Conservation (phyloP, 2,888 invertebrate genomes). For the Cryptus viduatorius region DNA sequence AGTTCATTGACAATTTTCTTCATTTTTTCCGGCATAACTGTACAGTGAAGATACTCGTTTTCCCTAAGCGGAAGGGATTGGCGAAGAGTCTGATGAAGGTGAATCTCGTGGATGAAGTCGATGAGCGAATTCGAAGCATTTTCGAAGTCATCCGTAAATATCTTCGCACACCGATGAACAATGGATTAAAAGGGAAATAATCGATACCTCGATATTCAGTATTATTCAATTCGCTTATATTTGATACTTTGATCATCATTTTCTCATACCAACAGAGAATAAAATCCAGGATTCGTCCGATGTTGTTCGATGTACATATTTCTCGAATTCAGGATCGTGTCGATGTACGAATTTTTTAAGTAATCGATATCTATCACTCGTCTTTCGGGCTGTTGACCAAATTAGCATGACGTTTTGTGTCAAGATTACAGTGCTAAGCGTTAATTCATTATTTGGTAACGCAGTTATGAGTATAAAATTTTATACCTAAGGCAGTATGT, state of each 20-base stretch:
- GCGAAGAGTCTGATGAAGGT: slow-evolving; percentile 61
- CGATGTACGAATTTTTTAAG: slow-evolving; percentile 75
- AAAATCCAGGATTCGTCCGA: slow-evolving; percentile 80
- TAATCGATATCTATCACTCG: slow-evolving; percentile 60
- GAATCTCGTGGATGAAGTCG: slow-evolving; percentile 71
- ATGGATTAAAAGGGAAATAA: neutral
- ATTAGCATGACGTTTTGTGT: neutral
- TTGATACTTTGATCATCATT: slow-evolving; percentile 7
- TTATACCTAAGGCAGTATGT: too few species aligned
- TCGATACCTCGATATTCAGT: neutral
- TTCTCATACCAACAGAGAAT: slow-evolving; percentile 78
- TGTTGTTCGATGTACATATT: slow-evolving; percentile 79
- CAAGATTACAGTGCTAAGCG: neutral
- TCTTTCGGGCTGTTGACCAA: slow-evolving; percentile 52
- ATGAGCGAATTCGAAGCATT: slow-evolving; percentile 70
- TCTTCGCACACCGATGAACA: slow-evolving; percentile 58
- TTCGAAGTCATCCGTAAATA: slow-evolving; percentile 76
- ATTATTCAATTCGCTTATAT: too few species aligned
- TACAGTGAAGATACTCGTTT: slow-evolving; percentile 69
- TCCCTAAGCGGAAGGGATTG: slow-evolving; percentile 71
- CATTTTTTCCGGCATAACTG: slow-evolving; percentile 70
- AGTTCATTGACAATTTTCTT: slow-evolving; percentile 71
- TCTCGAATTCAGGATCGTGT: slow-evolving; percentile 77
- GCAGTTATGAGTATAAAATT: too few species aligned
- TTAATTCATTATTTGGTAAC: too few species aligned